These are phyloP conservation scores for Bubo blakistoni DNA, from an alignment of 2,113 vertebrate genomes.

Conservation along the genomic window DNA sequence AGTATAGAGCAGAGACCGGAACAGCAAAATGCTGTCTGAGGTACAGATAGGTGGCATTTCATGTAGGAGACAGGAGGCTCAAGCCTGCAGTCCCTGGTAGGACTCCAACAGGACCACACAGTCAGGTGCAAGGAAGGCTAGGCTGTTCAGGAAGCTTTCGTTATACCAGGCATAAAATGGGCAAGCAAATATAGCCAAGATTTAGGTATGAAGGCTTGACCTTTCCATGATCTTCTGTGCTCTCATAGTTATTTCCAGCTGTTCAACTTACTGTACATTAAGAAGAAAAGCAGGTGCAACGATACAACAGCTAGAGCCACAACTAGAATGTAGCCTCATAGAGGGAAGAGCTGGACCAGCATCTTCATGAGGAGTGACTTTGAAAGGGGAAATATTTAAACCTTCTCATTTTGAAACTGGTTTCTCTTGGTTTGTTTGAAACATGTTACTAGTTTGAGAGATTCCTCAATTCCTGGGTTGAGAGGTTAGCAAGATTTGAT, in stretches of 20 bases:
- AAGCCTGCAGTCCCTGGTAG: not conserved
- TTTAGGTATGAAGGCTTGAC: not conserved
- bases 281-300: not conserved
- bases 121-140: not conserved
- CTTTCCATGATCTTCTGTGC: not conserved
- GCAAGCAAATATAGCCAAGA: not conserved
- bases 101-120: not conserved
- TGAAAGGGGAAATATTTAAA: not conserved
- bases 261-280: not conserved
- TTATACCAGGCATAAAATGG: not conserved
- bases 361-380: not conserved
- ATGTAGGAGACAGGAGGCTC: not conserved
- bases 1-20: not conserved
- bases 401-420: not conserved
- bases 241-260: not conserved
- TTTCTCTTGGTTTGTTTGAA: not conserved
- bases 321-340: not conserved
- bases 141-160: not conserved
- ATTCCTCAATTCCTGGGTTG: not conserved
- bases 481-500: not conserved
- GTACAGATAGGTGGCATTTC: not conserved
- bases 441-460: not conserved
- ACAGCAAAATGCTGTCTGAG: not conserved
- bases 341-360: not conserved
- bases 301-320: not conserved